Percentiles rank a stretch among this genome's conserved stretches.
Evolutionary conservation across 2,797 vertebrate genomes (phyloP).

Genomic region (Phrynocephalus guinanensis): DNA sequence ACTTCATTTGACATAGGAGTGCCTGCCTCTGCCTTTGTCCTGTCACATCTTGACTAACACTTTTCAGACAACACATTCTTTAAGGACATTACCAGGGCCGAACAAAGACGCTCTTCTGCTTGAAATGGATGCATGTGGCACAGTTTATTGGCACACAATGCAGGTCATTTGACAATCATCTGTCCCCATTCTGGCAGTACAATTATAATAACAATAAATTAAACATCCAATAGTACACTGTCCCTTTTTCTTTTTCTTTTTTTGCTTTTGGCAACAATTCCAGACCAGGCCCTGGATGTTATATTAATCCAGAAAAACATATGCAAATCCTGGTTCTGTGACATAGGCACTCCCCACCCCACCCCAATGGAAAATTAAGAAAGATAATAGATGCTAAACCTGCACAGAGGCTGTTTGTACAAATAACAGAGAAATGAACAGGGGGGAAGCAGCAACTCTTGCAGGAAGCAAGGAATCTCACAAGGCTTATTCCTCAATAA

Average conservation of each 20-base stretch:
- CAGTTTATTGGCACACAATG: not conserved
- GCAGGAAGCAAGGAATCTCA: too few relatives aligned
- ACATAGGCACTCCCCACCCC: not conserved
- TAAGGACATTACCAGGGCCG: not conserved
- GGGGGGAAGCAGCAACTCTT: too few relatives aligned
- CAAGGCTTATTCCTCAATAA: too few relatives aligned
- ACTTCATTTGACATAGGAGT: not conserved
- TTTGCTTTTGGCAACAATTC: not conserved
- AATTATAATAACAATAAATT: not conserved
- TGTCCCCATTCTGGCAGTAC: not conserved
- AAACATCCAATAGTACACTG: not conserved
- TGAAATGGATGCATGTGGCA: not conserved
- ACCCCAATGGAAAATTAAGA: too few relatives aligned
- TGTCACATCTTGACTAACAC: not conserved
- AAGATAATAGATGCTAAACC: too few relatives aligned
- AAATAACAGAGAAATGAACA: too few relatives aligned
- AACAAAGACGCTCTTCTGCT: not conserved
- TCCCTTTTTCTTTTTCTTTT: not conserved
- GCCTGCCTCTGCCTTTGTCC: not conserved
- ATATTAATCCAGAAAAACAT: not conserved
- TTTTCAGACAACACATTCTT: not conserved
- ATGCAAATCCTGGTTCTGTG: not conserved
- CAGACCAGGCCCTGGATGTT: not conserved
- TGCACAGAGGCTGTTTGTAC: too few relatives aligned
- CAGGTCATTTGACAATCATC: not conserved